Evolutionary conservation across 2,888 invertebrate genomes (phyloP), one percentile per base, ranked within the genome.

Genomic region (Volucella inanis): DNA sequence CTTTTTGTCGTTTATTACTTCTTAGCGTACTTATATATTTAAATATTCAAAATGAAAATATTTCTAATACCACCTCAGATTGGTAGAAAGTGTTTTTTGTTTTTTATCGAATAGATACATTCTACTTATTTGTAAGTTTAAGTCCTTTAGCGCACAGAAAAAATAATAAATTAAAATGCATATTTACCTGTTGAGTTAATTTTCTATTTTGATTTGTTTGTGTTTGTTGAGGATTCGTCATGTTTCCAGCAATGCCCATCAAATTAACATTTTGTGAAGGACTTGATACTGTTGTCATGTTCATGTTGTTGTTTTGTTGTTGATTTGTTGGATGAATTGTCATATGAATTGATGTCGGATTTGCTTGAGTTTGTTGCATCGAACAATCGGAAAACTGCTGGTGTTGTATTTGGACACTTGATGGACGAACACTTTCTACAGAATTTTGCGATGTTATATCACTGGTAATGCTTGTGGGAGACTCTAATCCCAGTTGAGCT

Each of bases 391-490:
- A 89, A 87, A 94, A 95, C 70, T 91, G 91, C 92, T 93, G 93
- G 90, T 88, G 92, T 49, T 92, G 92, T 0, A 94, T 93, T 15
- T 94, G 90, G 0, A 94, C 94, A 61, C 94, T 94, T 0, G 94
- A 93, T 4, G 94, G 93, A n/a, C 93, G 92, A 6, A 92, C 92
- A 45, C 93, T 93, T 88, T 95, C 95, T 0, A 94, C 94, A 0
- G 95, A 94, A 89, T 94, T 95, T 88, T 96, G 96, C 0, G 95
- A 95, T 9, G 96, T 95, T 92, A 97, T 94, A 90, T 98, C 97
- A 59, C 96, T 96, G 0, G 97, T 95, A 87, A 98, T 97, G 50
- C 97, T 97, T 0, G 97, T 95, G 0, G 98, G 97, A 0, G 98
- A 97, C 90, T 98, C 98, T 87, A 98, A 92, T 0, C 96, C 97